Base-by-base conservation (phyloP, 2,888 invertebrate genomes). In the Tortricodes alternella region DNA sequence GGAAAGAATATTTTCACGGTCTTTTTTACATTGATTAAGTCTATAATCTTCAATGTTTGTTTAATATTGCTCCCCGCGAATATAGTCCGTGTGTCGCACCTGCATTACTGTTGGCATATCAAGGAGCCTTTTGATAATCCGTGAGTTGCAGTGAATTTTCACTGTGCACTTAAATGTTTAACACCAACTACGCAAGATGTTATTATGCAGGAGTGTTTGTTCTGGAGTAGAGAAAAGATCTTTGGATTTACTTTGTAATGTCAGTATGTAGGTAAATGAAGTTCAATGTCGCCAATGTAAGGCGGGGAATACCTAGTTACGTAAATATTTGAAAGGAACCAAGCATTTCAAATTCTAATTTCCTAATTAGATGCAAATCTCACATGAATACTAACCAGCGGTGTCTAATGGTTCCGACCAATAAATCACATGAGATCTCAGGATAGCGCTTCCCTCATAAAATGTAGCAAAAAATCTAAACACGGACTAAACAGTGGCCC, bases 401-500 rank as follows among this genome's bases (percentile, higher is more conserved):
- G 73, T 78, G 76, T 69, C 80, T 78, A 76, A 66, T 71, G 75
- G 66, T 69, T 67, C 71, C 63, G 64, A 66, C 63, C 65, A 60
- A 81, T 90, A 89, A 89, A 90, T 89, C 89, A 89, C 67, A 56
- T 48, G 67, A 83, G 85, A 86, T 86, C 73, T 71, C 66, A 58
- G 74, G 86, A 86, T 87, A 85, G 67, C 68, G 71, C 69, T 75
- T 79, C 70, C 72, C 65, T 78, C 72, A 72, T 76, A 77, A 79
- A 70, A 71, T 67, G 57, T 65, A 65, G 68, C 65, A 73, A 76
- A 67, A 66, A 67, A 72, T 72, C 71, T 76, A 77, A 85, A 81
- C 77, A 74, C 76, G 78, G 68, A 68, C 74, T 74, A 76, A 83
- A 88, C 86, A 83, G 89, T 89, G 89, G 89, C 88, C 88, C 83